These are phyloP conservation scores for Pterophyllum scalare DNA, from an alignment of 2,113 vertebrate species.

Conservation along the genomic window DNA sequence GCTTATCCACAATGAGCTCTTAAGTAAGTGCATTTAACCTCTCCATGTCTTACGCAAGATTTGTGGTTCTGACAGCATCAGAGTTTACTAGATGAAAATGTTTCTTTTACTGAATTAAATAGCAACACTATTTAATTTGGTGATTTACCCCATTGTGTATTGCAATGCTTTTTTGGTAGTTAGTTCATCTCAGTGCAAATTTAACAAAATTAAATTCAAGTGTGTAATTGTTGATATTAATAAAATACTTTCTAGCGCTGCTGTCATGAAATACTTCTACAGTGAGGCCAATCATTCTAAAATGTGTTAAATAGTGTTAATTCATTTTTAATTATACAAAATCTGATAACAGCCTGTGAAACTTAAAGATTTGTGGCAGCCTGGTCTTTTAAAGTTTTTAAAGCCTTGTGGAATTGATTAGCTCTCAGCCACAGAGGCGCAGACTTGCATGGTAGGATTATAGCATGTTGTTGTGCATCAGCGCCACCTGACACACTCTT, in stretches of 20 bases:
- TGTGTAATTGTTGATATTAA: background rate
- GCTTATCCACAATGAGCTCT: slow-evolving; percentile 96
- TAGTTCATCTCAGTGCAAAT: background rate
- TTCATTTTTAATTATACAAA: slow-evolving; percentile 23
- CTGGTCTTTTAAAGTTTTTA: slow-evolving; percentile 27
- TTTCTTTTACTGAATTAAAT: background rate
- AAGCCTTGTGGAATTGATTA: slow-evolving; percentile 40
- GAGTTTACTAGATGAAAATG: background rate
- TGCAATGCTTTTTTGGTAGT: background rate
- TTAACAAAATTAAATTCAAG: background rate
- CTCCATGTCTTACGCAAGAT: background rate
- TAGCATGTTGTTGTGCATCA: slow-evolving; percentile 4
- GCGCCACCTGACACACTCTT: background rate
- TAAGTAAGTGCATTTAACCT: slow-evolving; percentile 83
- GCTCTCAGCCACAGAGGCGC: slow-evolving; percentile 6
- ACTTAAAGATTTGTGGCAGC: background rate
- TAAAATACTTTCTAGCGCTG: background rate
- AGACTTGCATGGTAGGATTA: slow-evolving; percentile 4
- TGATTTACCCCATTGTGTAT: background rate
- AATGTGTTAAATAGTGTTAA: background rate
- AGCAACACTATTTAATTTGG: background rate
- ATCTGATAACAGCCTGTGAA: slow-evolving; percentile 3
- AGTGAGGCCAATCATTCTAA: background rate
- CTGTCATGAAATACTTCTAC: background rate
- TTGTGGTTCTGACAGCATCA: background rate